Evolutionary conservation across 2,888 invertebrate species (phyloP), one percentile per base, ranked within the genome.

Genomic region (Synergus itoensis): DNA sequence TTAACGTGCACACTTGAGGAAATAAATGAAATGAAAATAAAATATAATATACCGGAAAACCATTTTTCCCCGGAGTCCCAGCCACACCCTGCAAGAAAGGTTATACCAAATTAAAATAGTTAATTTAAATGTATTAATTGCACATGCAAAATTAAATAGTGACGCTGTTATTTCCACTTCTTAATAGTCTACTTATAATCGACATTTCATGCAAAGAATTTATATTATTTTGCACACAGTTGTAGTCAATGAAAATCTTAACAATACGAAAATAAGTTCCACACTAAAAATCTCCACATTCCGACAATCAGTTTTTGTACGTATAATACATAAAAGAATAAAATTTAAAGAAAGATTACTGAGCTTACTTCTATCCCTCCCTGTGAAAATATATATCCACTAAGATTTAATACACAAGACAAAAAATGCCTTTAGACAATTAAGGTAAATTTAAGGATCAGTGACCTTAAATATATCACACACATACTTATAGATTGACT

Each of bases 21-120:
- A 84, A 85, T 83, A 89, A 85, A 89, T 85, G 87, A 89, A 90
- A 91, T 91, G 91, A 28, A 91, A 92, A 92, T 92, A 90, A 93
- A 93, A 92, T 93, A 92, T 93, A 93, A 94, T 93, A 94, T 95
- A 97, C 97, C 96, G 97, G 97, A 95, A 97, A 97, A 94, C 97
- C 97, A 93, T 96, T 97, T 94, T 96, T 97, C 92, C 97, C 97
- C 88, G 96, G 95, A 90, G 96, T 94, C 92, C 97, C 97, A 92
- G 95, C 94, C 90, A 95, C 93, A 92, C 97, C 97, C 97, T 97
- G 95, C 87, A 91, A 92, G 92, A 92, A 93, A 92, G 87, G 91
- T 91, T 92, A 90, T 89, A 88, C 86, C 88, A 90, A 89, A 90
- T 91, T 91, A 91, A 89, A 89, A 90, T 87, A 86, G 83, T 82